Base-by-base conservation (phyloP, 2,113 vertebrate species). In the Anhinga rufa region DNA sequence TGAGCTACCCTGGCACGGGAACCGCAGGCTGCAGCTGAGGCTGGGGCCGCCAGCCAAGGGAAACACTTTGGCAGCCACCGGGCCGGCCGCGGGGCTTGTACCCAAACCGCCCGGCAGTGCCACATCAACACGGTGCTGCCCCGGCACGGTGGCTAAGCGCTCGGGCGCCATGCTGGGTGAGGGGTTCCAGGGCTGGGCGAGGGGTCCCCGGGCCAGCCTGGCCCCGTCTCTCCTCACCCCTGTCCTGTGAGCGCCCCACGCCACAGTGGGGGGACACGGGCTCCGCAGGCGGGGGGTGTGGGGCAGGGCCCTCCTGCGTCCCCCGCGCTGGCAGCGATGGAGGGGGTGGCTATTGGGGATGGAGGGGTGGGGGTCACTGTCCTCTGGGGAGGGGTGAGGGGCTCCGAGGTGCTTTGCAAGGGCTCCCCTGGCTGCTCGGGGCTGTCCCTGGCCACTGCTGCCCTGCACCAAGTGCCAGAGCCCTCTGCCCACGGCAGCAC, bases 211-310 rank as follows among this genome's bases (percentile, higher is more conserved):
- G 31, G 64, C 44, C 54, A 32, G 38, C 31, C 36, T 36, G 74
- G 46, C 21, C 46, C 11, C 16, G 7, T 28, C 9, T 49, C 7
- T 28, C 34, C 40, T 74, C 18, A 4, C 32, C 49, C 34, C 29
- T 17, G 18, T 21, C 64, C 55, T 48, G 16, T 10, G 25, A 31
- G 20, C 5, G 2, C 13, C 28, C 55, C 1, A 2, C 21, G 51
- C 29, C 29, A 38, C 28, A 10, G 15, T 4, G 24, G 16, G 31
- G n/a, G 25, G 52, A 42, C 5, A 3, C 5, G 34, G 22, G 51
- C 40, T 36, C 29, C 1, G 2, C 3, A 4, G 55, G 36, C 0
- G 1, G 64, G 29, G 4, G 5, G 31, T 4, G 2, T 22, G 68
- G 68, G 36, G 22, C 38, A 20, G 68, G 44, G 36, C 46, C 12